Conservation (phyloP, 35 echinoderm and acorn worm genomes). For the Amphiura filiformis region DNA sequence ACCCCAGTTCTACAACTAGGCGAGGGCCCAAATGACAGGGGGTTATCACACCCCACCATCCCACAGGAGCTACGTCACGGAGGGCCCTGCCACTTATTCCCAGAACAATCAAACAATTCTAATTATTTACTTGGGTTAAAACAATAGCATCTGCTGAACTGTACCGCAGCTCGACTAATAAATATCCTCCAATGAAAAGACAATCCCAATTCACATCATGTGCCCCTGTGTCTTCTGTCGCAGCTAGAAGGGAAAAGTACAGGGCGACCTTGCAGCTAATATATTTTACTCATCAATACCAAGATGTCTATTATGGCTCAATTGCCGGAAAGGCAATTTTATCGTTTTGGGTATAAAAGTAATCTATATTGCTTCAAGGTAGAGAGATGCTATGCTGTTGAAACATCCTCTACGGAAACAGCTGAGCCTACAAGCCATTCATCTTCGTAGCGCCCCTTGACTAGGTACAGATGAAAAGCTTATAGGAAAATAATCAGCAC, state of each 20-base stretch:
- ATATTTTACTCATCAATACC: neutral
- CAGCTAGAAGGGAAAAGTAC: neutral
- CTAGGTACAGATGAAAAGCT: neutral
- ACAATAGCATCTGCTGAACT: too few relatives aligned
- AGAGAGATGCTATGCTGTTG: neutral
- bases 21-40: too few relatives aligned
- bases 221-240: too few relatives aligned
- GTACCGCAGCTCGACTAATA: too few relatives aligned
- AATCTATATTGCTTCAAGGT: neutral
- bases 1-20: too few relatives aligned
- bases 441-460: neutral
- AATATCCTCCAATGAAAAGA: too few relatives aligned
- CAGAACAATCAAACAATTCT: too few relatives aligned
- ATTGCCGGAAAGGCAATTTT: conserved; percentile 1
- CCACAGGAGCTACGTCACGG: too few relatives aligned
- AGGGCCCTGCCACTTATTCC: too few relatives aligned
- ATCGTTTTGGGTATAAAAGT: neutral
- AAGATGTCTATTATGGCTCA: neutral
- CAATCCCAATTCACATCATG: too few relatives aligned
- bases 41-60: too few relatives aligned
- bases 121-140: too few relatives aligned
- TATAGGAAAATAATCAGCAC: conserved; percentile 3
- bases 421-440: neutral
- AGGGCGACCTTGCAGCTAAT: conserved; percentile 3
- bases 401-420: neutral